Evolutionary conservation across 2,113 vertebrate species (phyloP).

Genomic region (Callionymus lyra): DNA sequence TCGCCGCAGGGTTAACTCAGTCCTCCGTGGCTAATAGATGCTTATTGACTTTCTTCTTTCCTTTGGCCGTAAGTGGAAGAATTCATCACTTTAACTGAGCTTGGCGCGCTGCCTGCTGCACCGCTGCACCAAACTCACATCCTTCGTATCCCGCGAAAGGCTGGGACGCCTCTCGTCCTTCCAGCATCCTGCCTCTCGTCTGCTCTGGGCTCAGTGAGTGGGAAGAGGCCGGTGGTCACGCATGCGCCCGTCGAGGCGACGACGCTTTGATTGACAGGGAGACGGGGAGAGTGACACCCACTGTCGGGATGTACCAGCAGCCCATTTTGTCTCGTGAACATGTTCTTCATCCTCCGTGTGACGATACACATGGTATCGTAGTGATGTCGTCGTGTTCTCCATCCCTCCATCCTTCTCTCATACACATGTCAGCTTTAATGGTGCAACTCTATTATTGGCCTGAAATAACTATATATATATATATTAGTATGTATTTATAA

Average conservation of each 20-base stretch:
- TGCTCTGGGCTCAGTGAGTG: conserved; percentile 77
- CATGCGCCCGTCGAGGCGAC: conserved; percentile 67
- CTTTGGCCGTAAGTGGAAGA: conserved; percentile 6
- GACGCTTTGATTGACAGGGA: conserved; percentile 7
- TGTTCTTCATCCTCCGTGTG: conserved; percentile 18
- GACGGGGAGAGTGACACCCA: background rate
- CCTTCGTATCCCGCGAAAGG: conserved; percentile 19
- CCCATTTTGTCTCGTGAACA: conserved; percentile 33
- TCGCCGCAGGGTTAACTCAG: conserved; percentile 3
- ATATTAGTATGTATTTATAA: no score
- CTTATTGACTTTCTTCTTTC: conserved; percentile 10
- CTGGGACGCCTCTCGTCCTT: conserved; percentile 6
- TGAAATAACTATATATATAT: no score
- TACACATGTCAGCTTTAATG: no score
- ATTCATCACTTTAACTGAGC: conserved; percentile 7
- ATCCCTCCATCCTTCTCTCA: no score
- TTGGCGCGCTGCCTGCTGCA: conserved; percentile 2
- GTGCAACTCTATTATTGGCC: no score
- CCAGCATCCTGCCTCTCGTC: conserved; percentile 5
- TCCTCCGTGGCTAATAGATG: conserved; percentile 10
- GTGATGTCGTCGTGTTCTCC: no score
- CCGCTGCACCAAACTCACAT: conserved; percentile 8
- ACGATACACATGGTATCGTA: no score
- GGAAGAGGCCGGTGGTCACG: conserved; percentile 43
- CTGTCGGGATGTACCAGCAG: background rate